A percentile compares a stretch with the other conserved stretches of the same genome.
Conservation (phyloP, 1,140 invertebrate species). For the Aethina tumida region DNA sequence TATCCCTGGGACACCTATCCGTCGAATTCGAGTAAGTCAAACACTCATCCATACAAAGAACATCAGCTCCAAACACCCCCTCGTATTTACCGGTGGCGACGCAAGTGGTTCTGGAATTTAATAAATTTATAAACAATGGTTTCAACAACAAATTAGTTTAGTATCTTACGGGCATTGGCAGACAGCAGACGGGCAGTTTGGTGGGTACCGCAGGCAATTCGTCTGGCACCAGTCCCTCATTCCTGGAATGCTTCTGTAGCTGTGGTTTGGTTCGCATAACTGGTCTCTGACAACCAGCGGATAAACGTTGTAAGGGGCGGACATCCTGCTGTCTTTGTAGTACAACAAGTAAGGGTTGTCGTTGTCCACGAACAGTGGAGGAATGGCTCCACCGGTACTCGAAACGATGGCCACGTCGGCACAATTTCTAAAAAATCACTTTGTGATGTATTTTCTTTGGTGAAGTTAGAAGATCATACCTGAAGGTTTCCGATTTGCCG, state of each 20-base stretch:
- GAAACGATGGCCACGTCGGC: conserved; percentile 74
- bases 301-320: conserved; percentile 45
- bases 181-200: conserved; percentile 63
- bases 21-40: conserved; percentile 63
- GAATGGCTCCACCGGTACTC: conserved; percentile 57
- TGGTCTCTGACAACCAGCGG: conserved; percentile 68
- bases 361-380: conserved; percentile 47
- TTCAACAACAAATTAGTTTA: background rate
- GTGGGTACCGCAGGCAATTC: conserved; percentile 75
- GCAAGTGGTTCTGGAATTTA: conserved; percentile 56
- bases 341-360: conserved; percentile 67
- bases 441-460: too few species aligned
- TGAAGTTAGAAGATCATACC: too few species aligned
- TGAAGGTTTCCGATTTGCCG: conserved; percentile 76
- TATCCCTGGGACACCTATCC: conserved; percentile 52
- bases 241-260: conserved; percentile 55
- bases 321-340: conserved; percentile 52
- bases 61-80: conserved; percentile 60
- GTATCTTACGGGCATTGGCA: conserved; percentile 72
- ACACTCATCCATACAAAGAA: conserved; percentile 76
- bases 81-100: conserved; percentile 65
- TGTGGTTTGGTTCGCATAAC: conserved; percentile 55
- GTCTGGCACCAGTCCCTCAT: conserved; percentile 72
- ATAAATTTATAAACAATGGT: conserved; percentile 4
- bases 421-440: too few species aligned